Conservation (phyloP, 2,797 vertebrate genomes). For the Hyperoplus immaculatus region DNA sequence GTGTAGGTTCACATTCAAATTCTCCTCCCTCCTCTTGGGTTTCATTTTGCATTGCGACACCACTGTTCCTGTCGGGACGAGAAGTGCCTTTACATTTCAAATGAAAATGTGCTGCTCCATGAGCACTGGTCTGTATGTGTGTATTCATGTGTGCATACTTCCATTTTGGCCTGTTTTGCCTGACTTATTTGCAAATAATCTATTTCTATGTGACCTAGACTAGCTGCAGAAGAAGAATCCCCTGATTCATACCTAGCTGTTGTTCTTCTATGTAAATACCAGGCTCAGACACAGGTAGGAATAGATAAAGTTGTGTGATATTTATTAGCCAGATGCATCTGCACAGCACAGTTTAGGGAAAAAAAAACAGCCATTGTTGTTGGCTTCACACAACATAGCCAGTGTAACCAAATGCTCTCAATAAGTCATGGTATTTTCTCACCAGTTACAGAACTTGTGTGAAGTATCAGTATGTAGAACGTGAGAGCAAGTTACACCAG, state of each 20-base stretch:
- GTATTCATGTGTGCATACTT: background rate
- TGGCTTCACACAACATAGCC: background rate
- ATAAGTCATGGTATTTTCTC: too few relatives aligned
- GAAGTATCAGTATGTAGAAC: constrained; percentile 26
- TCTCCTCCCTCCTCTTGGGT: constrained; percentile 5
- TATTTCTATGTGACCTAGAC: constrained; percentile 25
- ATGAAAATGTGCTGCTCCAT: background rate
- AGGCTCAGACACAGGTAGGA: background rate
- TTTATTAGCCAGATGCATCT: background rate
- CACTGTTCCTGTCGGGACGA: constrained; percentile 15
- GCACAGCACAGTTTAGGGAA: fast-evolving
- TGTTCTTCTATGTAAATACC: constrained; percentile 7
- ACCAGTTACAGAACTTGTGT: constrained; percentile 19
- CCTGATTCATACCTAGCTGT: background rate
- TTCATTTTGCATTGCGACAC: constrained; percentile 13
- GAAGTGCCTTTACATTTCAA: constrained; percentile 1
- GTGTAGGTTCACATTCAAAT: constrained; percentile 10
- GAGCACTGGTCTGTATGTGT: background rate
- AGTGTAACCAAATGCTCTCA: too few relatives aligned
- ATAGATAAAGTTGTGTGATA: background rate
- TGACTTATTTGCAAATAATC: constrained; percentile 47
- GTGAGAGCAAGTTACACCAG: background rate
- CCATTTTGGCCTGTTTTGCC: background rate
- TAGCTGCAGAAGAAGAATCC: background rate
- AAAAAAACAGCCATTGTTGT: background rate